phyloP scores from a whole-genome alignment of 2,888 invertebrate genomes.

The Zygothrica quintamaculata region DNA sequence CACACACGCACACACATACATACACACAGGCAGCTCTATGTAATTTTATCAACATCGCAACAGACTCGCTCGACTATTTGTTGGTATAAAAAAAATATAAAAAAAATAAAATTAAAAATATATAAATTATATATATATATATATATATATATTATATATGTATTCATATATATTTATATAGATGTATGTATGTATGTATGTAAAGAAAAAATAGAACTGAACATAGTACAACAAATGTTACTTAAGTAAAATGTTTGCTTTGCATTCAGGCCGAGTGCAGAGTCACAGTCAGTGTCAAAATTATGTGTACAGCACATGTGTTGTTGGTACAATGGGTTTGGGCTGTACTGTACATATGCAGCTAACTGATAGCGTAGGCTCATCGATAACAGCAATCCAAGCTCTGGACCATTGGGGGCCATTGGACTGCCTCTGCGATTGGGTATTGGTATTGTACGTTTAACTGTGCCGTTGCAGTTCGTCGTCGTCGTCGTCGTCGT shows the following conservation, averaged over 20 bases:
- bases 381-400: constrained; percentile 74
- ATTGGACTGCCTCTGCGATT: constrained; percentile 36
- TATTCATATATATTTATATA: too few species aligned
- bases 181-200: too few species aligned
- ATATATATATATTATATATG: too few species aligned
- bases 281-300: constrained; percentile 28
- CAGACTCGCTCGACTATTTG: constrained; percentile 54
- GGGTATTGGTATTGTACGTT: neutral
- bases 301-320: neutral
- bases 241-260: constrained; percentile 81
- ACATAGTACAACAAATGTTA: constrained; percentile 58
- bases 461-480: constrained; percentile 44
- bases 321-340: constrained; percentile 7
- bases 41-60: constrained; percentile 42
- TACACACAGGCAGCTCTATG: constrained; percentile 11
- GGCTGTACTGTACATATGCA: constrained; percentile 22
- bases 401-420: constrained; percentile 24
- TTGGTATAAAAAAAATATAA: constrained; percentile 24
- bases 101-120: constrained; percentile 21
- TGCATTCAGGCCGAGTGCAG: constrained; percentile 72
- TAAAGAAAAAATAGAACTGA: constrained; percentile 28
- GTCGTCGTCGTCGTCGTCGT: too few species aligned
- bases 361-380: constrained; percentile 69
- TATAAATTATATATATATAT: too few species aligned
- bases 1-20: constrained; percentile 3